phyloP scores from a whole-genome alignment of 2,797 vertebrate genomes.

The Anguilla anguilla region DNA sequence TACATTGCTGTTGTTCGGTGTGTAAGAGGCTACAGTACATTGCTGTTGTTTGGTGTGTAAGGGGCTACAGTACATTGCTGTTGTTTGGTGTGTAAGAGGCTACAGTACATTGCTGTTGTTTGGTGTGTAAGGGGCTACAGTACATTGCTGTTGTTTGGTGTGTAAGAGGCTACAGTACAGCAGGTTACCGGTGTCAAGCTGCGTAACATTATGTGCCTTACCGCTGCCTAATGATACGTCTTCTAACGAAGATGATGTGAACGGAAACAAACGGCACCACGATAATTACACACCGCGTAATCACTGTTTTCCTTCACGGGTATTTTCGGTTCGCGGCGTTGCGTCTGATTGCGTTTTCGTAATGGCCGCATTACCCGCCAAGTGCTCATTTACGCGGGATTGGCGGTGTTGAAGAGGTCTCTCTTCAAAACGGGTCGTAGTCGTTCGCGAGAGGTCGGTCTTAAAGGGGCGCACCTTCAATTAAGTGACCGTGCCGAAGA shows the following conservation, averaged over 20 bases:
- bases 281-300: not conserved
- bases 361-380: not conserved
- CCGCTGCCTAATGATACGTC: not conserved
- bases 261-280: not conserved
- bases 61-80: too few relatives aligned
- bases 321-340: not conserved
- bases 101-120: too few relatives aligned
- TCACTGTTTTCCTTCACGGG: not conserved
- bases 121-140: too few relatives aligned
- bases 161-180: not conserved
- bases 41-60: too few relatives aligned
- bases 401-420: not conserved
- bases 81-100: too few relatives aligned
- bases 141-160: too few relatives aligned
- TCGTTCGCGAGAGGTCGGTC: not conserved
- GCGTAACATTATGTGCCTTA: not conserved
- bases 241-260: not conserved
- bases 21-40: too few relatives aligned
- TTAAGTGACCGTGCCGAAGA: not conserved
- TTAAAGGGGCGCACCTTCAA: not conserved
- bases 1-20: not conserved
- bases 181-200: not conserved
- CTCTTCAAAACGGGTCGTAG: not conserved
- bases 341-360: not conserved
- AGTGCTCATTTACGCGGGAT: not conserved